Conservation (phyloP, 2,888 invertebrate genomes). For the Desoria tigrina region DNA sequence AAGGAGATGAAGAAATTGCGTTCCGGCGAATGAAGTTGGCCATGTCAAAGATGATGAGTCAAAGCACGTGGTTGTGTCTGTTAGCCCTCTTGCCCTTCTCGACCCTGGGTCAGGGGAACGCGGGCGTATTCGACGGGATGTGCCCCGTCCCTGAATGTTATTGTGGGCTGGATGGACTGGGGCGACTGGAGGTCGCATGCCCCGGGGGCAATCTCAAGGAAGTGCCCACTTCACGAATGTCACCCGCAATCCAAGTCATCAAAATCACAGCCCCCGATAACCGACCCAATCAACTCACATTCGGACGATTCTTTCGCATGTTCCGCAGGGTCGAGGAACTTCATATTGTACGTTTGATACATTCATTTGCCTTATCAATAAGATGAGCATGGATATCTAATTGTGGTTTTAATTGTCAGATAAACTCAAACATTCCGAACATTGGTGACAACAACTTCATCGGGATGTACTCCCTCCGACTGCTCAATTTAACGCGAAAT, state of each 20-base stretch:
- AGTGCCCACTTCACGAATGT: slow-evolving; percentile 35
- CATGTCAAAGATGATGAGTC: no score
- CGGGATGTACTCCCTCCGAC: slow-evolving; percentile 65
- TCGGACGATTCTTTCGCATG: slow-evolving; percentile 69
- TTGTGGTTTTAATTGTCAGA: slow-evolving; percentile 50
- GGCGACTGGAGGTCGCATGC: slow-evolving; percentile 37
- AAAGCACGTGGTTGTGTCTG: no score
- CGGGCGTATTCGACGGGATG: slow-evolving; percentile 31
- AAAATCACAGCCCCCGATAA: slow-evolving; percentile 30
- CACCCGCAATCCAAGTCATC: slow-evolving; percentile 40
- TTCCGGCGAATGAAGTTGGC: no score
- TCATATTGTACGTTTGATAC: slow-evolving; percentile 61
- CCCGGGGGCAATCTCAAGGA: slow-evolving; percentile 33
- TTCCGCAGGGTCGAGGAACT: slow-evolving; percentile 67
- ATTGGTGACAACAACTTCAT: slow-evolving; percentile 78
- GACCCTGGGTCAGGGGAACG: slow-evolving; percentile 9
- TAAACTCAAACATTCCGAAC: slow-evolving; percentile 72
- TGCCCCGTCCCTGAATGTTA: slow-evolving; percentile 41
- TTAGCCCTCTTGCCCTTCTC: no score
- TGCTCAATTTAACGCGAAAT: slow-evolving; percentile 70
- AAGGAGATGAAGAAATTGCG: no score
- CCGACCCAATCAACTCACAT: slow-evolving; percentile 64
- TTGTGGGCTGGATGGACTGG: slow-evolving; percentile 30
- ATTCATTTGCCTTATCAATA: slow-evolving; percentile 3
- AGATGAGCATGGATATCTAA: not conserved